Base-by-base conservation (phyloP, 2,113 vertebrate species). In the Syngnathus typhle region DNA sequence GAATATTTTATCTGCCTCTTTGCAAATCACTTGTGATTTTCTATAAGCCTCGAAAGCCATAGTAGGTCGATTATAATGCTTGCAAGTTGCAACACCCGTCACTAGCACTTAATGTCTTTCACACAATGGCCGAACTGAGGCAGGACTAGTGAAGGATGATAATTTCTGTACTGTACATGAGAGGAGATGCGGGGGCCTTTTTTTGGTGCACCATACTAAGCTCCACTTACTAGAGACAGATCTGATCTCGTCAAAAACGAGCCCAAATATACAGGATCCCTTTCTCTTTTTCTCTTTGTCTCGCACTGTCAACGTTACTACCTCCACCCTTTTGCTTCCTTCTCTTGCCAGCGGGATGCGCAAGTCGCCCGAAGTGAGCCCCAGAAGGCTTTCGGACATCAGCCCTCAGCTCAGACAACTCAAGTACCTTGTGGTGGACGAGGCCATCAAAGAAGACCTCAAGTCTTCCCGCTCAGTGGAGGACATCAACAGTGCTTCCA, bases 341-440 rank as follows among this genome's bases (percentile, higher is more conserved):
- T 62, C 11, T n/a, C 71, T 78, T 82, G 87, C 82, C 87, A 95
- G 94, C 85, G 91, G 94, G 82, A 98, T 95, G 94, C 92, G 92
- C 84, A 93, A 92, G 84, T 94, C 95, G 65, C 93, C 94, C 52
- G 93, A 97, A 84, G 91, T 96, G 87, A 98, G 95, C 78, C 96
- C 95, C 27, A 91, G 95, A 87, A 91, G 96, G 88, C 93, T 98
- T 87, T 98, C 96, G 46, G 95, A 98, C 88, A 98, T 98, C 88
- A 94, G 96, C 91, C 91, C 96, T 82, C 95, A 98, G 88, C 94
- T 98, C 76, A 91, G 95, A 78, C 96, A 98, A 88, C 93, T 98
- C 61, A 98, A 96, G 80, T 95, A 93, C 82, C 88, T 98, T 83
- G 95, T 94, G 68, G 94, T 95, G 83, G 96, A 98, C 74, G 95